A percentile compares a stretch with the other conserved stretches of the same genome.
phyloP scores from a whole-genome alignment of 2,888 invertebrate genomes.

The Lochmaea crataegi region DNA sequence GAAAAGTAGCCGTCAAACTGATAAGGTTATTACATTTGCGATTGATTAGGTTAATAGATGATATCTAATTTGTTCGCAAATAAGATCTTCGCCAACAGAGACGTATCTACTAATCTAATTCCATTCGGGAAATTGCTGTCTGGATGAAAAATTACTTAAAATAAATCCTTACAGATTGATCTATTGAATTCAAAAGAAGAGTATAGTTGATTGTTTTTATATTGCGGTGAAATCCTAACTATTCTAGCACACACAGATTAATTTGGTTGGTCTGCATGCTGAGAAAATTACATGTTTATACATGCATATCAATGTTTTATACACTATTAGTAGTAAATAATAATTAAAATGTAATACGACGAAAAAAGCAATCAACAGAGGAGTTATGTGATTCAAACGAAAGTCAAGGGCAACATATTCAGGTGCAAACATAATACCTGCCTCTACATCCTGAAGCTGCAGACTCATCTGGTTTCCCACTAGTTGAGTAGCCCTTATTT shows the following conservation, averaged over 20 bases:
- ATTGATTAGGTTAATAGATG: slow-evolving; percentile 39
- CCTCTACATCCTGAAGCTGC: no score
- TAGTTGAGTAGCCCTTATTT: no score
- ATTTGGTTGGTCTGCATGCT: not conserved
- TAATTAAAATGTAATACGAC: no score
- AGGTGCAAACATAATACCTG: no score
- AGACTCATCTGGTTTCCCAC: no score
- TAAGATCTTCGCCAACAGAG: slow-evolving; percentile 33
- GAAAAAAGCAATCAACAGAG: no score
- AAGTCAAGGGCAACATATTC: no score
- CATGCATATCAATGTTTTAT: no score
- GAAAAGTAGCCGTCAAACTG: not conserved
- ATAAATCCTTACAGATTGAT: slow-evolving; percentile 21
- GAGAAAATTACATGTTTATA: not conserved
- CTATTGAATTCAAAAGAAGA: slow-evolving; percentile 9
- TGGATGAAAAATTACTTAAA: slow-evolving; percentile 32
- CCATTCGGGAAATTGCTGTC: slow-evolving; percentile 27
- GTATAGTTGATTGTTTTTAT: slow-evolving; percentile 15
- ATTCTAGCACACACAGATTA: not conserved
- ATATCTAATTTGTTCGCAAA: slow-evolving; percentile 40
- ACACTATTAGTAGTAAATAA: no score
- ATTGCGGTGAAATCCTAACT: not conserved
- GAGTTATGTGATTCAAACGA: no score
- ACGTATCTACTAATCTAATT: slow-evolving; percentile 29
- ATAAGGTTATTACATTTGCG: slow-evolving; percentile 19